phyloP scores from a whole-genome alignment of 2,888 invertebrate species.

The Epistrophella euchroma region DNA sequence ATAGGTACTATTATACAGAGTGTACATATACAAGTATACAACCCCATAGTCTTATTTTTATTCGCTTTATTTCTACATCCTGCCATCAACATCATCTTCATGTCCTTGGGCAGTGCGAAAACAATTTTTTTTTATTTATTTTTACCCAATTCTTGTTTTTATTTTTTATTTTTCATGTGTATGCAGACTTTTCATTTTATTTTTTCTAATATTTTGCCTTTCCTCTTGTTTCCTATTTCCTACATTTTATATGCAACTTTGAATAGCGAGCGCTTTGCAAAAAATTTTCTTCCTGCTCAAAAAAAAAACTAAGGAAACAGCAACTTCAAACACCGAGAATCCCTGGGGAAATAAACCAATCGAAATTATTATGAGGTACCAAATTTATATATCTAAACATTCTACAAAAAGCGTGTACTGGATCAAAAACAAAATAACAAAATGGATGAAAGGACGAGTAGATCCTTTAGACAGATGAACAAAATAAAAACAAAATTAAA shows the following conservation, averaged over 20 bases:
- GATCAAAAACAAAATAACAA: neutral
- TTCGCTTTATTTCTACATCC: constrained; percentile 69
- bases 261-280: constrained; percentile 29
- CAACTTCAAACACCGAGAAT: constrained; percentile 62
- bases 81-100: constrained; percentile 74
- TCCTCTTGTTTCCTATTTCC: constrained; percentile 48
- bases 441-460: neutral
- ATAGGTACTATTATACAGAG: too few species aligned
- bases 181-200: constrained; percentile 39
- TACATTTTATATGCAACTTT: constrained; percentile 56
- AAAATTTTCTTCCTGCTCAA: constrained; percentile 16
- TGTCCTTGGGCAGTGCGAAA: constrained; percentile 75
- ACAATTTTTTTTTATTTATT: constrained; percentile 70
- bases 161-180: constrained; percentile 20
- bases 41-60: neutral
- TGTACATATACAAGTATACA: neutral
- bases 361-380: constrained; percentile 73
- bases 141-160: constrained; percentile 44
- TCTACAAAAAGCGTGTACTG: constrained; percentile 14
- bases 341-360: constrained; percentile 75
- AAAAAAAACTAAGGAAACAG: constrained; percentile 22
- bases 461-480: constrained; percentile 16
- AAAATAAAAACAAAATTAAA: constrained; percentile 37
- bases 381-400: constrained; percentile 44
- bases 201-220: constrained; percentile 44